Base-by-base conservation (phyloP, 2,797 vertebrate species). In the Paratrypauchen microcephalus region DNA sequence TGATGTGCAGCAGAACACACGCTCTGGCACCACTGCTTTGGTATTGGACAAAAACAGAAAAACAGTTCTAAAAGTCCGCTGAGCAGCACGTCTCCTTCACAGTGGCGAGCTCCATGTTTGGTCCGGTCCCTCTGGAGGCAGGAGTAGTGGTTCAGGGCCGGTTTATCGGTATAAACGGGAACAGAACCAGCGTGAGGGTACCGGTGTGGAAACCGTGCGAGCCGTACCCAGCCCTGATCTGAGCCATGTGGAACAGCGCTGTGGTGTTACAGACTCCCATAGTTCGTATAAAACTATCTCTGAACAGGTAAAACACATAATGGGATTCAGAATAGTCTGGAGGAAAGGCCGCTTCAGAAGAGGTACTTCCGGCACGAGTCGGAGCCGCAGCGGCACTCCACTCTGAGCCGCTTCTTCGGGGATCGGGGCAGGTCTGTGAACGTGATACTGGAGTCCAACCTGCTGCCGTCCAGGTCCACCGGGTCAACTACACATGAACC, bases 361-460 rank as follows among this genome's bases (percentile, higher is more conserved):
- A 98, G 89, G 82, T 94, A 98, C 75, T 97, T 97, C 66, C 95
- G 90, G 85, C 96, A 98, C 0, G 90, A 88, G 61, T 93, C 89
- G 0, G 93, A 93, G 16, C 95, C 96, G 73, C 96, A 98, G 39
- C 95, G 95, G 88, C 96, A 97, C 83, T 97, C 95, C 67, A 97
- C 94, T 68, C 93, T 92, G 60, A 92, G 71, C 58, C 93, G 90
- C 83, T 96, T 95, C 76, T 94, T 95, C 15, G 96, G 94, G 45
- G 95, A 95, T 57, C 92, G 95, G 0, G 93, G 87, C 28, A 95
- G 91, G 26, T 91, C 93, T 0, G 92, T 93, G 61, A 94, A 82
- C 69, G 92, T 94, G 65, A 97, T 96, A 85, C 95, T 96, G 71
- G 94, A 93, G 86, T 97, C 95, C 96, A 97, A 97, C 84, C 92